Conservation (phyloP, 2,113 vertebrate genomes). For the Physeter macrocephalus region DNA sequence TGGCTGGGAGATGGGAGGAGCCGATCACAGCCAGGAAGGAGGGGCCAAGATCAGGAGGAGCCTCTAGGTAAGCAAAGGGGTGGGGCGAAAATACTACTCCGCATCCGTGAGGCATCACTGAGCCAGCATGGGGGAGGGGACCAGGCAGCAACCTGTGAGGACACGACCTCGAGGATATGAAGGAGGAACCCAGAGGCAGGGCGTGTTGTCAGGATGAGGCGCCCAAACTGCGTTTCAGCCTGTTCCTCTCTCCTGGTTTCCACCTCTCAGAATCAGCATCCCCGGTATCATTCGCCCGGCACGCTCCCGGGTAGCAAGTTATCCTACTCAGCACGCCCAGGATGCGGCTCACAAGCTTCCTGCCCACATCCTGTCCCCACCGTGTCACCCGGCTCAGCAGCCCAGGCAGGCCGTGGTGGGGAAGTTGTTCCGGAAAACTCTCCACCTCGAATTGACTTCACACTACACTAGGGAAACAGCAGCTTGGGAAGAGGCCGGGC, state of each 20-base stretch:
- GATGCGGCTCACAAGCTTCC: constrained; percentile 34
- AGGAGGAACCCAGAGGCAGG: background rate
- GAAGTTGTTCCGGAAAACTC: background rate
- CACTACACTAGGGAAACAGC: background rate
- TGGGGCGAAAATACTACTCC: background rate
- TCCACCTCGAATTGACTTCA: background rate
- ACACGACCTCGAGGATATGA: background rate
- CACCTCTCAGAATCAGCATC: background rate
- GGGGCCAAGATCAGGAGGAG: background rate
- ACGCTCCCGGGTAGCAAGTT: background rate
- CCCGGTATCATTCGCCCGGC: background rate
- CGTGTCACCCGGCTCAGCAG: background rate
- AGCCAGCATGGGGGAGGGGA: background rate
- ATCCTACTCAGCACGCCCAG: background rate
- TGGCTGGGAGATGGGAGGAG: background rate
- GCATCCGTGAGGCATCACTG: background rate
- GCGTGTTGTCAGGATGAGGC: background rate
- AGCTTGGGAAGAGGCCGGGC: background rate
- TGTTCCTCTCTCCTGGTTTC: background rate
- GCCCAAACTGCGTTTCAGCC: background rate
- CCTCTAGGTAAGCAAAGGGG: background rate
- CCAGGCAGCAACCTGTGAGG: background rate
- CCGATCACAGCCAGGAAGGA: background rate
- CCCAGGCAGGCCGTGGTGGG: background rate
- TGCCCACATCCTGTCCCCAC: background rate